These are phyloP conservation scores for Conops quadrifasciatus DNA, from an alignment of 2,888 invertebrate genomes.

Conservation along the genomic window DNA sequence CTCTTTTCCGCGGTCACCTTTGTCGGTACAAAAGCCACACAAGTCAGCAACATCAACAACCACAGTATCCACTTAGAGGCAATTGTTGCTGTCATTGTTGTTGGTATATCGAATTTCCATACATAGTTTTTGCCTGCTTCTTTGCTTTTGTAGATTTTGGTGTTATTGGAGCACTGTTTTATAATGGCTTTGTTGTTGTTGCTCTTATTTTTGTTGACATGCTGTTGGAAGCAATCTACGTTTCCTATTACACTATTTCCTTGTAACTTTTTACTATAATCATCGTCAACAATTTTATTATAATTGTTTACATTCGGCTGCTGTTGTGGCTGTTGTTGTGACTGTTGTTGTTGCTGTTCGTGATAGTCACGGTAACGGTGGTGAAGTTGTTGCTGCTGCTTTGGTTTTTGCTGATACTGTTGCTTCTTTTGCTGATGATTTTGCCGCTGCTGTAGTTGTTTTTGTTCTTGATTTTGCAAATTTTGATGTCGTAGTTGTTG, in stretches of 20 bases:
- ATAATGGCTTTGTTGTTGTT: constrained; percentile 3
- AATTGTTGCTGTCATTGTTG: constrained; percentile 43
- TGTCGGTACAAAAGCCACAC: constrained; percentile 56
- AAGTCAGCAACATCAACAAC: constrained; percentile 58
- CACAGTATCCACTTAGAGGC: constrained; percentile 61
- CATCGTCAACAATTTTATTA: constrained; percentile 23
- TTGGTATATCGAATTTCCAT: constrained; percentile 17
- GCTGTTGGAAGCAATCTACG: constrained; percentile 35
- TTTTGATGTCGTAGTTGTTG: too few relatives aligned
- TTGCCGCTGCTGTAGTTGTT: too few relatives aligned
- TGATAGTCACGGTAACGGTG: constrained; percentile 29
- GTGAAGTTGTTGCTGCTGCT: constrained; percentile 24
- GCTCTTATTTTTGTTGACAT: constrained; percentile 19
- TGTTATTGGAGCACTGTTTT: too few relatives aligned
- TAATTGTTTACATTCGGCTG: constrained; percentile 15
- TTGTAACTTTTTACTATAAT: constrained; percentile 19
- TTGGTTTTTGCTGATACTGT: constrained; percentile 45
- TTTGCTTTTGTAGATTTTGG: background rate
- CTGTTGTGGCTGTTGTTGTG: constrained; percentile 19
- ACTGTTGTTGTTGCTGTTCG: constrained; percentile 17
- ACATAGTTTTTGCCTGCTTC: constrained; percentile 20
- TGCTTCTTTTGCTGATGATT: background rate
- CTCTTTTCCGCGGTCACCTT: constrained; percentile 64
- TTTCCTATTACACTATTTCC: constrained; percentile 28
- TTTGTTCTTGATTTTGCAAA: too few relatives aligned